Evolutionary conservation across 2,113 vertebrate species (phyloP), one percentile per base, ranked within the genome.

Genomic region (Empidonax traillii): DNA sequence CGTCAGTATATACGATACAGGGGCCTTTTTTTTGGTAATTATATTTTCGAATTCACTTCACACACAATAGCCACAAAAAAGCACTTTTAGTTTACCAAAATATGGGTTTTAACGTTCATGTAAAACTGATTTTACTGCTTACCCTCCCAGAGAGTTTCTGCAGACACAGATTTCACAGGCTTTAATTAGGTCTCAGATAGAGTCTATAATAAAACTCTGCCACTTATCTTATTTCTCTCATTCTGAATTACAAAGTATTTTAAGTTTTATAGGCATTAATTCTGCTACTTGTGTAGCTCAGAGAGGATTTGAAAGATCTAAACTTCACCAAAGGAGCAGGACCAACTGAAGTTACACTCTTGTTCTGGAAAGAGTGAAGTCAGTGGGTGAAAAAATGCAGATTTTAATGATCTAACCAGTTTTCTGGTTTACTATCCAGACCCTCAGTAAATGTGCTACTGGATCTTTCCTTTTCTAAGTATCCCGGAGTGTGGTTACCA

Each of bases 131-230:
- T 49, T 65, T 55, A 91, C 44, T 92, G 65, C 49, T 90, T 65
- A 68, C 22, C 20, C 28, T 73, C 63, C n/a, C 65, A 89, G 47
- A 75, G 78, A 94, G 39, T 89, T 93, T 90, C 82, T 94, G 28
- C 61, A 95, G 93, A 63, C 58, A 80, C 61, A 87, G 63, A 96
- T 92, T 89, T 97, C 87, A 83, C 78, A 89, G 81, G 83, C 65
- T 94, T 97, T 95, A 94, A 76, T 96, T 53, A 82, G 65, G n/a
- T 91, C 91, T 96, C 90, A 95, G 86, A 86, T 95, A 94, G 44
- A 95, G 25, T 13, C 71, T 66, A 2, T 39, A 76, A 68, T 46
- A 89, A 78, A 87, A 87, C 68, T 49, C 53, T 68, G 58, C n/a
- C 74, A 82, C 39, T 92, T 76, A 82, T 4, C 62, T 62, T 24